Base-by-base conservation (phyloP, 2,113 vertebrate genomes). In the Capreolus pygargus region DNA sequence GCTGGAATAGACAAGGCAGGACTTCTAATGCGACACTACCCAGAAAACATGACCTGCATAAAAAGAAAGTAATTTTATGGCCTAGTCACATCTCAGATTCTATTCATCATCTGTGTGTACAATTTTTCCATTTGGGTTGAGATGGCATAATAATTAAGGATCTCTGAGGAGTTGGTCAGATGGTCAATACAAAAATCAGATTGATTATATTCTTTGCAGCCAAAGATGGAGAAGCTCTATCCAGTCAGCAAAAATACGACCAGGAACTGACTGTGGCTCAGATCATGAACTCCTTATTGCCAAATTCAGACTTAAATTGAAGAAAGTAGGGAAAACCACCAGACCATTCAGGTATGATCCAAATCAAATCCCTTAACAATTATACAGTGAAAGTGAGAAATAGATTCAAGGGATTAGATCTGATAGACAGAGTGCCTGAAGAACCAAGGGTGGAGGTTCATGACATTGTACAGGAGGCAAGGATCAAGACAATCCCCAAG, bases 11-110 rank as follows among this genome's bases (percentile, higher is more conserved):
- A 60, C 27, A 7, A 28, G 28, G 12, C 21, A 60, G 91, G 28
- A 36, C 3, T 54, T 95, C 3, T 0, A 50, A 25, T 14, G 6
- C 0, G 0, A 60, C 0, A 27, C 47, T 17, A 36, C 23, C 15
- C 50, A 60, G 70, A 79, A 95, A 92, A 82, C 33, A 82, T 25
- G 36, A 21, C 25, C 86, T 50, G 10, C 45, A 9, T 30, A 16
- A 28, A 43, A 43, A 76, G 25, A 52, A n/a, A 30, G 11, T 78
- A 94, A 57, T 52, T 47, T 9, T 4, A 7, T 4, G 60, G 45
- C 28, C 57, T 45, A 45, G 30, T 33, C 28, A 79, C 23, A 54
- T 45, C 39, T 92, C 64, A 50, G 30, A 76, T 19, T 36, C 33
- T 17, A 82, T 88, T 84, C 17, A 19, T 54, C 6, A 74, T 23